phyloP scores from a whole-genome alignment of 2,888 invertebrate species.

The Sinopyrophorus schimmeli region DNA sequence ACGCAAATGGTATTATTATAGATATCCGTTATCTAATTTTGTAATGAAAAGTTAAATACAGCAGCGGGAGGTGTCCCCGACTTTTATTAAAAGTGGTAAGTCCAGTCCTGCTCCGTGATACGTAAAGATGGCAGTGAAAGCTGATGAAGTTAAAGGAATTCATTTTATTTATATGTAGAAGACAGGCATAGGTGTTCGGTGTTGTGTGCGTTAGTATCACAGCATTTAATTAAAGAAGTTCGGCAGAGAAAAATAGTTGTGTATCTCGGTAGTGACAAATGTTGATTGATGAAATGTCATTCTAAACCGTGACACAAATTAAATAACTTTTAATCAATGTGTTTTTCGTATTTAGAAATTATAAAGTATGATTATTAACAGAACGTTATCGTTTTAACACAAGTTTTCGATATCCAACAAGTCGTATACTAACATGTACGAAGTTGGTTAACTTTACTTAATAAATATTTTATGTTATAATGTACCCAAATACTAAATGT shows the following conservation, averaged over 20 bases:
- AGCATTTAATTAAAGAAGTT: too few species aligned
- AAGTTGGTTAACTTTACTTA: constrained; percentile 54
- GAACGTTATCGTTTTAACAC: constrained; percentile 33
- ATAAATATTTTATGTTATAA: too few species aligned
- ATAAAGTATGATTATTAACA: constrained; percentile 44
- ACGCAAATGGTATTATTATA: too few species aligned
- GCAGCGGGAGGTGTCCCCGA: too few species aligned
- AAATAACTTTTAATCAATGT: constrained; percentile 12
- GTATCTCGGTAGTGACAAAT: constrained; percentile 20
- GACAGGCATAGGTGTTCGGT: background rate
- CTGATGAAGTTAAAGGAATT: background rate
- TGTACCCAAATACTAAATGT: constrained; percentile 44
- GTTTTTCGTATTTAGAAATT: constrained; percentile 26
- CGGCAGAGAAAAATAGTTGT: background rate
- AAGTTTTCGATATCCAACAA: constrained; percentile 16
- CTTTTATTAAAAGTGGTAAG: background rate
- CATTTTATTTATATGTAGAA: constrained; percentile 3
- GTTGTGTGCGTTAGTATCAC: too few species aligned
- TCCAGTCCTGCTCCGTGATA: constrained; percentile 5
- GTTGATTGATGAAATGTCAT: constrained; percentile 34
- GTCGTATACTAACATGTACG: constrained; percentile 53
- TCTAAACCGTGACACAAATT: constrained; percentile 37
- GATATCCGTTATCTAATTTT: too few species aligned
- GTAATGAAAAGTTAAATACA: too few species aligned
- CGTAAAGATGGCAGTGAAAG: constrained; percentile 17